A percentile compares a stretch with the other conserved stretches of the same genome.
These are phyloP conservation scores for Holothuria leucospilota DNA, from an alignment of 53 echinoderm and acorn worm species.

Conservation along the genomic window DNA sequence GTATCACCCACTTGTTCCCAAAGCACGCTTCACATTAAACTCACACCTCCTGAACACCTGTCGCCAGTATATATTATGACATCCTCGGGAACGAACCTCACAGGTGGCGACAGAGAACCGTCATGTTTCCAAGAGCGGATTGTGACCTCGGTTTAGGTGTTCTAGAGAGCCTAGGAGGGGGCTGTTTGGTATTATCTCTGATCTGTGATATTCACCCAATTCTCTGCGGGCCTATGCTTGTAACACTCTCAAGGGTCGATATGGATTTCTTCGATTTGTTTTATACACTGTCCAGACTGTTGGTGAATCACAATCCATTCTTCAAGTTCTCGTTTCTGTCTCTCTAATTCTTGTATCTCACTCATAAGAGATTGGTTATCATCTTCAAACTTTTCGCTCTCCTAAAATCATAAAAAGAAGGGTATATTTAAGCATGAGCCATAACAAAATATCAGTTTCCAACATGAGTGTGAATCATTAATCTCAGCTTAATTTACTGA, in stretches of 20 bases:
- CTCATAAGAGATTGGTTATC: slow-evolving; percentile 67
- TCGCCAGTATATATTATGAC: too few relatives aligned
- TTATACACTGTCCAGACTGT: slow-evolving; percentile 27
- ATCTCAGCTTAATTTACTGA: too few relatives aligned
- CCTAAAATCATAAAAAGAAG: slow-evolving; percentile 54
- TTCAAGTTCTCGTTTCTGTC: slow-evolving; percentile 71
- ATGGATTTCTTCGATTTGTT: slow-evolving; percentile 62
- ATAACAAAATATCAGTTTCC: neutral
- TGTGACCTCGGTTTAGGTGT: too few relatives aligned
- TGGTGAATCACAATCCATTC: slow-evolving; percentile 14
- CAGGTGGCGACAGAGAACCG: too few relatives aligned
- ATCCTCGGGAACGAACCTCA: too few relatives aligned
- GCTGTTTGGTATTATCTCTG: too few relatives aligned
- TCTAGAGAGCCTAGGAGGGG: too few relatives aligned
- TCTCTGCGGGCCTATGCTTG: neutral
- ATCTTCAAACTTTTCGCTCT: slow-evolving; percentile 79
- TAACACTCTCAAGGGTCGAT: slow-evolving; percentile 62
- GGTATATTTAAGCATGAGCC: neutral
- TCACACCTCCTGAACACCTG: too few relatives aligned
- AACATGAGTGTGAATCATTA: neutral
- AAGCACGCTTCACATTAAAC: too few relatives aligned
- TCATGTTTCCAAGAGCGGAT: too few relatives aligned
- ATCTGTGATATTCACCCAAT: too few relatives aligned
- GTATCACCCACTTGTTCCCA: too few relatives aligned
- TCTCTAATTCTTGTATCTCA: slow-evolving; percentile 75